Conservation (phyloP, 2,113 vertebrate species). For the Apodemus sylvaticus region DNA sequence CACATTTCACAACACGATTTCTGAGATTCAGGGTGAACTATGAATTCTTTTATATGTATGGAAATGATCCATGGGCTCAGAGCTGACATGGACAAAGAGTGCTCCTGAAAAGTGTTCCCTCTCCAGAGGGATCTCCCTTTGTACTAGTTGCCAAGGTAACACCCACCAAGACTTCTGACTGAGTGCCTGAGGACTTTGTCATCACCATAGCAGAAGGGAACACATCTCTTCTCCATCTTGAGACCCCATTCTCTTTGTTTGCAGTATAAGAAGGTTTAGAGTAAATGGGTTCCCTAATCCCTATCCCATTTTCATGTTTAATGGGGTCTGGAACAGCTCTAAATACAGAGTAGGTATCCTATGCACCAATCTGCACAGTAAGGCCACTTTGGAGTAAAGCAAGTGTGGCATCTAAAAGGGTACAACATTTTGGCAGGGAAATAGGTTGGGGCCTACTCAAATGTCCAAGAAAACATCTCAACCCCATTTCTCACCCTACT, state of each 20-base stretch:
- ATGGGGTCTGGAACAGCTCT: not conserved
- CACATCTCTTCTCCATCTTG: not conserved
- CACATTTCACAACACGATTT: not conserved
- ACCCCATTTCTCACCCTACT: not conserved
- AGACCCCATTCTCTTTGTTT: not conserved
- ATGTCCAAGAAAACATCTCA: rapidly evolving
- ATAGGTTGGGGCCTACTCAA: rapidly evolving
- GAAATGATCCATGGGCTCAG: not conserved
- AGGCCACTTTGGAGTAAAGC: not conserved
- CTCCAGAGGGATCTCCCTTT: not conserved
- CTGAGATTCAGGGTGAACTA: not conserved
- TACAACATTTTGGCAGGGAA: not conserved
- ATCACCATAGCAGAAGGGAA: not conserved
- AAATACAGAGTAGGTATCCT: not conserved
- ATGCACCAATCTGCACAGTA: not conserved
- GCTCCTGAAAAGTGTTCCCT: not conserved
- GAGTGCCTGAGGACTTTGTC: not conserved
- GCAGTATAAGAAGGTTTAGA: not conserved
- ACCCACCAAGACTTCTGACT: not conserved
- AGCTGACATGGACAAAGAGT: not conserved
- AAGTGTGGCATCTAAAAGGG: not conserved
- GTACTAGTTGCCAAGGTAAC: not conserved
- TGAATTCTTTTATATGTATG: not conserved
- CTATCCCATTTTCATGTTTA: not conserved
- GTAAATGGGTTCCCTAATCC: not conserved